Percentiles rank a stretch among this genome's conserved stretches.
Conservation (phyloP, 1,140 invertebrate genomes). For the Calliopsis andreniformis region DNA sequence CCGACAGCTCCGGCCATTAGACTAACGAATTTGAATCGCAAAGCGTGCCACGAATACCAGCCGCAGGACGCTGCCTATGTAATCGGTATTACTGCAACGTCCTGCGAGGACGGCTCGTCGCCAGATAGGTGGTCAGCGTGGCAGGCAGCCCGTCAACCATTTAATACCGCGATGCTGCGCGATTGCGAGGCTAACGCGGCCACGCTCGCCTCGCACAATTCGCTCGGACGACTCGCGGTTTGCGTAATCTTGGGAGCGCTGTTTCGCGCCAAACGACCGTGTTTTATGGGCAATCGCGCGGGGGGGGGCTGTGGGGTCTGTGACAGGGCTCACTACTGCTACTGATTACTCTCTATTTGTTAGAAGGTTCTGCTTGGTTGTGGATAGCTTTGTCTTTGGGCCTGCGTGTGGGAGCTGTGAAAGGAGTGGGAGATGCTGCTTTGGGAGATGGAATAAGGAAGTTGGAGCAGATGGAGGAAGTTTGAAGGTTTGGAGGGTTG, state of each 20-base stretch:
- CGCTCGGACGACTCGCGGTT: constrained; percentile 12
- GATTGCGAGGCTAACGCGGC: constrained; percentile 8
- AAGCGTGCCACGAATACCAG: constrained; percentile 50
- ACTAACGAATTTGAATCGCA: constrained; percentile 55
- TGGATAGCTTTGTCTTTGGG: too few species aligned
- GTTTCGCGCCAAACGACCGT: not conserved
- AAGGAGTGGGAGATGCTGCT: too few species aligned
- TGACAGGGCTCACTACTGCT: too few species aligned
- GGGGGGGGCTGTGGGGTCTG: too few species aligned
- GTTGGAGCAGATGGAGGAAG: too few species aligned
- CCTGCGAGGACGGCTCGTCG: constrained; percentile 18
- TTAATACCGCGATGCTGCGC: constrained; percentile 26
- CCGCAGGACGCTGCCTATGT: constrained; percentile 12
- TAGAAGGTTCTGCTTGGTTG: too few species aligned
- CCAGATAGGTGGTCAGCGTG: constrained; percentile 16
- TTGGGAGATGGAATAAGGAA: too few species aligned
- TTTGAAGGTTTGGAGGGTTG: too few species aligned
- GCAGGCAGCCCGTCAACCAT: constrained; percentile 26
- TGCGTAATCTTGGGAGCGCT: constrained; percentile 18
- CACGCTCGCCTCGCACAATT: constrained; percentile 7
- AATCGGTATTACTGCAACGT: constrained; percentile 13
- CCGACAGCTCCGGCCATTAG: constrained; percentile 46
- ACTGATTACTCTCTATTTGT: too few species aligned
- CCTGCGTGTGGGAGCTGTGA: too few species aligned
- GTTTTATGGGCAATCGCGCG: too few species aligned